Evolutionary conservation across 2,113 vertebrate genomes (phyloP).

Genomic region (Atherinomorus stipes): DNA sequence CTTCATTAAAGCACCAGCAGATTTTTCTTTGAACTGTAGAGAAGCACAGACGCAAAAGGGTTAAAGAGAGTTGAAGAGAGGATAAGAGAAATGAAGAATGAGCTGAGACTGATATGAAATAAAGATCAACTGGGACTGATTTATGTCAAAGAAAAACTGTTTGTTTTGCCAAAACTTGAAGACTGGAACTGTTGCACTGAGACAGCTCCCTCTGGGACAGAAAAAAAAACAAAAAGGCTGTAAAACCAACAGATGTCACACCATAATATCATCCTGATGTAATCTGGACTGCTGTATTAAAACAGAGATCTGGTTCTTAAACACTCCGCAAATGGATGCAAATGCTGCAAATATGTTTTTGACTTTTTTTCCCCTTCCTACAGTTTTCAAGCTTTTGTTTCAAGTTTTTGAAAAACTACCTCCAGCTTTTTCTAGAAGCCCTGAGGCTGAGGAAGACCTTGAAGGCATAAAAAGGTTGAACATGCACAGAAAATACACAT

Average conservation of each 20-base stretch:
- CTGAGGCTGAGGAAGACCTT: no score
- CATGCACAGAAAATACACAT: no score
- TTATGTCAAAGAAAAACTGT: not conserved
- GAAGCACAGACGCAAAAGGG: not conserved
- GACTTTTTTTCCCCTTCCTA: not conserved
- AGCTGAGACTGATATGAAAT: not conserved
- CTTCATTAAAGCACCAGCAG: not conserved
- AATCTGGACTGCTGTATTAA: not conserved
- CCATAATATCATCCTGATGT: not conserved
- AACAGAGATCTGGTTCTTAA: no score
- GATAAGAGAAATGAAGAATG: not conserved
- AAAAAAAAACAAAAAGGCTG: not conserved
- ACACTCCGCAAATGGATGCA: no score
- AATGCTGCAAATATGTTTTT: not conserved
- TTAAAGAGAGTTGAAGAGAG: not conserved
- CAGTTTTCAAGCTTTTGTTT: not conserved
- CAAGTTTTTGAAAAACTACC: not conserved
- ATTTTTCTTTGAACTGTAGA: no score
- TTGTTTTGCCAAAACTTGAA: not conserved
- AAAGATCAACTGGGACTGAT: not conserved
- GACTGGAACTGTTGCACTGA: not conserved
- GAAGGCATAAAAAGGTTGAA: not conserved
- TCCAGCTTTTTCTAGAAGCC: no score
- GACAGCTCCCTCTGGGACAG: not conserved
- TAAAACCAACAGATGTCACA: constrained; percentile 17